These are phyloP conservation scores for Elegia similella DNA, from an alignment of 2,888 invertebrate species.

Conservation along the genomic window DNA sequence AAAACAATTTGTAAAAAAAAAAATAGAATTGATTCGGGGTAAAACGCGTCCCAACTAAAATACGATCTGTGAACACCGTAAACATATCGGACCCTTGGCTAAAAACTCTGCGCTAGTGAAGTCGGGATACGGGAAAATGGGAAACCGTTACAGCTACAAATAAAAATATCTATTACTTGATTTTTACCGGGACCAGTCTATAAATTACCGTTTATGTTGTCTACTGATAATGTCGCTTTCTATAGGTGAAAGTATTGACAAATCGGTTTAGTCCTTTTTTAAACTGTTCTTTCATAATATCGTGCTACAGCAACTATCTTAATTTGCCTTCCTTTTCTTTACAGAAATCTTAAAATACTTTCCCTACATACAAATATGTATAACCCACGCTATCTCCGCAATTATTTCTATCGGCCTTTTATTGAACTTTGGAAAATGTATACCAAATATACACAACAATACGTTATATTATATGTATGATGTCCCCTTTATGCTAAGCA, in stretches of 20 bases:
- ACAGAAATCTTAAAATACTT: too few species aligned
- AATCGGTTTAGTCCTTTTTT: too few species aligned
- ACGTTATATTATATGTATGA: too few species aligned
- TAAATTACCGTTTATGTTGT: too few species aligned
- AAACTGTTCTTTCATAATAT: too few species aligned
- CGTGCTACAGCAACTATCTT: too few species aligned
- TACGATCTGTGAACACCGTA: constrained; percentile 17
- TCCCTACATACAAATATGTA: too few species aligned
- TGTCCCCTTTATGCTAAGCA: constrained; percentile 14
- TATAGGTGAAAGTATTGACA: too few species aligned
- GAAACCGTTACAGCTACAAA: neutral
- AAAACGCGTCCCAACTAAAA: constrained; percentile 15
- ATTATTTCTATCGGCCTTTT: neutral
- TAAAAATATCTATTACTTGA: too few species aligned
- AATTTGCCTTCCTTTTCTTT: neutral
- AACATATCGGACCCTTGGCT: constrained; percentile 15
- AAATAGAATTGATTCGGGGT: neutral
- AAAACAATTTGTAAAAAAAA: constrained; percentile 3
- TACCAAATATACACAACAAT: neutral
- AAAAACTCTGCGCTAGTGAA: constrained; percentile 9
- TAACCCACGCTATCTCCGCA: neutral
- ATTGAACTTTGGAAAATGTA: neutral
- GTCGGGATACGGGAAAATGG: neutral
- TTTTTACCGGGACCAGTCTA: too few species aligned
- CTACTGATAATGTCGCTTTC: too few species aligned